Percentiles rank a stretch among this genome's conserved stretches.
Evolutionary conservation across 2,797 vertebrate species (phyloP).

Genomic region (Pygocentrus nattereri): DNA sequence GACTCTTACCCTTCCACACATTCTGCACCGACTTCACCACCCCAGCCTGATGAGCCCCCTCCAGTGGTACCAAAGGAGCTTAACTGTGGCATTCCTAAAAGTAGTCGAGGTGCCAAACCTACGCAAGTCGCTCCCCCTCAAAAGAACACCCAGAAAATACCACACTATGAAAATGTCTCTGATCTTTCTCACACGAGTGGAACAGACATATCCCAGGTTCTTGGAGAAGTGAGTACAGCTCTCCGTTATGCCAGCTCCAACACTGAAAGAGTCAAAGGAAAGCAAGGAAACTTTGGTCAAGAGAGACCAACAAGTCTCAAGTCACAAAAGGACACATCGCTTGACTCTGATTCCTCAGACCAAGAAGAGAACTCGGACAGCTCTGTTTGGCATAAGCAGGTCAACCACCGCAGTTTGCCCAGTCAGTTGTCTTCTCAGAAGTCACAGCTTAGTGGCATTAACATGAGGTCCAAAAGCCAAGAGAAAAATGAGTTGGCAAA

Average conservation of each 20-base stretch:
- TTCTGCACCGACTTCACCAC: constrained; percentile 80
- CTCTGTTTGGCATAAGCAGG: constrained; percentile 74
- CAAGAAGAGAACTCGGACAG: constrained; percentile 77
- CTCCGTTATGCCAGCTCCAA: constrained; percentile 73
- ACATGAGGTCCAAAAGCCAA: constrained; percentile 68
- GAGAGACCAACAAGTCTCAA: constrained; percentile 60
- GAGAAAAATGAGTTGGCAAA: constrained; percentile 67
- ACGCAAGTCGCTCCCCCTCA: constrained; percentile 57
- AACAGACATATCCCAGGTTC: constrained; percentile 65
- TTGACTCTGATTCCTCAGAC: constrained; percentile 58
- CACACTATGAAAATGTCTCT: constrained; percentile 86
- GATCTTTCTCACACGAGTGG: constrained; percentile 68
- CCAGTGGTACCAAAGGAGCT: constrained; percentile 70
- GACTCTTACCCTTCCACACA: constrained; percentile 80
- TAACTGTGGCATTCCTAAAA: constrained; percentile 76
- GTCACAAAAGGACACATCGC: constrained; percentile 53
- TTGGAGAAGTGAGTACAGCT: constrained; percentile 75
- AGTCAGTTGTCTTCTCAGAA: constrained; percentile 65
- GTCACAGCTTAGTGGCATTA: constrained; percentile 59
- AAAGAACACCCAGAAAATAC: constrained; percentile 75
- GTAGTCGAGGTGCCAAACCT: constrained; percentile 51
- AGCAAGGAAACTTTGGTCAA: constrained; percentile 62
- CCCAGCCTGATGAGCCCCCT: constrained; percentile 74
- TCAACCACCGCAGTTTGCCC: constrained; percentile 76
- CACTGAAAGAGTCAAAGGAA: constrained; percentile 74